Percentiles rank a stretch among this genome's conserved stretches.
Conservation (phyloP, 1,140 invertebrate species). For the Pomacea maculata region DNA sequence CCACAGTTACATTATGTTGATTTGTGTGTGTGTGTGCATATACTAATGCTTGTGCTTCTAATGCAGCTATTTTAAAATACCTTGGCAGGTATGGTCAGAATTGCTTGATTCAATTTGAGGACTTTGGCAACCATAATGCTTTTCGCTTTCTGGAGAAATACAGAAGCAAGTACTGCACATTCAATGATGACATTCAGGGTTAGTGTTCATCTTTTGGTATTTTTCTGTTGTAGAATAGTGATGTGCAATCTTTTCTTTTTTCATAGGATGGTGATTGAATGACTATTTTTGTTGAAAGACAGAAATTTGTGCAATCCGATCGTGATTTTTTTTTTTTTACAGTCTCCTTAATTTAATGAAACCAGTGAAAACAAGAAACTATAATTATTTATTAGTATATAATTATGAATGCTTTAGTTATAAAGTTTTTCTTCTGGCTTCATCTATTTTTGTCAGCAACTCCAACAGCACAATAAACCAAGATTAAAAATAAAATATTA, state of each 20-base stretch:
- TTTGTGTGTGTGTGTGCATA: no score
- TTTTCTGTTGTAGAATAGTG: not conserved
- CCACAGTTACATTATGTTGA: no score
- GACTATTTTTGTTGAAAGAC: not conserved
- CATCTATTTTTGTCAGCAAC: no score
- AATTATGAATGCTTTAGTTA: no score
- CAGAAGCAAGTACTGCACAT: slow-evolving; percentile 61
- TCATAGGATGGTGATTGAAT: not conserved
- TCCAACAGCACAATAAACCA: no score
- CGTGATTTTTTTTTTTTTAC: no score
- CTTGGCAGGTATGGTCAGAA: slow-evolving; percentile 61
- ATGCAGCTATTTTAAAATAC: not conserved
- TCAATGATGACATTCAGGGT: slow-evolving; percentile 68
- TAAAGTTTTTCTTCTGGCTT: no score
- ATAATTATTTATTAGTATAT: no score
- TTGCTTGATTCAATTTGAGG: slow-evolving; percentile 66
- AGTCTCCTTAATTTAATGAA: no score
- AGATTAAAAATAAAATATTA: no score
- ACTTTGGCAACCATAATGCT: slow-evolving; percentile 67
- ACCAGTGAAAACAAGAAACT: no score
- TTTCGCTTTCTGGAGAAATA: slow-evolving; percentile 65
- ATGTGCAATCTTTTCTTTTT: not conserved
- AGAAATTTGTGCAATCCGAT: not conserved
- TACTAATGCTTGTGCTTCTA: no score
- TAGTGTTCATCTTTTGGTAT: not conserved